phyloP scores from a whole-genome alignment of 92 coral and sea anemone species.

The Pocillopora grandis region DNA sequence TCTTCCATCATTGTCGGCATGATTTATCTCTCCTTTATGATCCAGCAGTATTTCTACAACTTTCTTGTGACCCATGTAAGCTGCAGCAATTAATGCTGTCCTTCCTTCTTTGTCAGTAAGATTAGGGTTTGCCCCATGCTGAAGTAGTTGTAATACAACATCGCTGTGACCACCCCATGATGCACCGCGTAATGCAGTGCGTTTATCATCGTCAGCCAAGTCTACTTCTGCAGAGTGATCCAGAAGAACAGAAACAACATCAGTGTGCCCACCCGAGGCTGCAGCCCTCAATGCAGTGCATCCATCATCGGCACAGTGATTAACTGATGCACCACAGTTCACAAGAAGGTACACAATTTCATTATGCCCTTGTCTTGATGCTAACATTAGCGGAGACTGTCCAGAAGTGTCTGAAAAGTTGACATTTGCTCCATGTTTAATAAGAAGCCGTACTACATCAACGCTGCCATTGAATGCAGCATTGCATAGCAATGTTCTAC shows the following conservation, averaged over 20 bases:
- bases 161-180: conserved; percentile 99
- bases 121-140: conserved; percentile 92
- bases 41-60: conserved; percentile 88
- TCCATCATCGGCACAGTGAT: conserved; percentile 87
- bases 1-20: conserved; percentile 95
- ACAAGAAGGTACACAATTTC: conserved; percentile 93
- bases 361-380: conserved; percentile 90
- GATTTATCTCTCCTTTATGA: conserved; percentile 85
- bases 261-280: conserved; percentile 94
- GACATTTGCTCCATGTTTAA: conserved; percentile 96
- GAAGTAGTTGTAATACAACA: conserved; percentile 85
- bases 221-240: conserved; percentile 90
- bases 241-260: conserved; percentile 87
- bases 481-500: conserved; percentile 89
- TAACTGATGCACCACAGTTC: conserved; percentile 92
- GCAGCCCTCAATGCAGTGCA: conserved; percentile 95
- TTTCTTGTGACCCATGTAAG: conserved; percentile 92
- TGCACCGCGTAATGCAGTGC: conserved; percentile 97
- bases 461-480: conserved; percentile 90
- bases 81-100: conserved; percentile 95
- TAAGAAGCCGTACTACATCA: conserved; percentile 77
- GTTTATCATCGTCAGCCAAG: conserved; percentile 88
- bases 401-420: conserved; percentile 91
- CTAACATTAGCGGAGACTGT: conserved; percentile 89
- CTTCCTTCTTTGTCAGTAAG: conserved; percentile 92